Evolutionary conservation across 2,113 vertebrate genomes (phyloP), one percentile per base, ranked within the genome.

Genomic region (Ochotona princeps): DNA sequence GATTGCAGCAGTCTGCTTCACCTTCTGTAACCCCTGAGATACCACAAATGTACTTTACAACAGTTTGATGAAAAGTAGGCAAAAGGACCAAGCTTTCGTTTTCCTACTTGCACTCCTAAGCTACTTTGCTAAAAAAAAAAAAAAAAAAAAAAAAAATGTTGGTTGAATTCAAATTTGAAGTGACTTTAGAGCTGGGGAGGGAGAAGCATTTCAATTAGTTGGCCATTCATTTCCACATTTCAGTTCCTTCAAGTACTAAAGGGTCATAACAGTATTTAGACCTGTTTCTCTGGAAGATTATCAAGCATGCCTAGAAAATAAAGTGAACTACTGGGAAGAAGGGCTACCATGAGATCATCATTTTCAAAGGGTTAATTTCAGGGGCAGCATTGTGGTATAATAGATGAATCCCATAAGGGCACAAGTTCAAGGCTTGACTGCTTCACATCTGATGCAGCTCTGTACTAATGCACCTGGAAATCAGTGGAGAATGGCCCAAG

Each of bases 211-310:
- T 30, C 61, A 8, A 8, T 25, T 35, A 76, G 51, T 54, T 32
- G n/a, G 51, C 70, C 32, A 20, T 84, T 94, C 81, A 67, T 91
- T 86, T 94, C 87, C 61, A 72, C 21, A 35, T 89, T 83, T 89
- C 28, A 57, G 10, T 92, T 90, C 93, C 80, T 84, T 73, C 72
- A 72, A 67, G 51, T n/a, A 14, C 28, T 73, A 28, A 54, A n/a
- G 2, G 44, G 65, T 63, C 25, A 76, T 35, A 54, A n/a, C 44
- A 28, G 28, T 63, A 32, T 21, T 44, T 21, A 57, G 8, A 70
- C 25, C 32, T 12, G 8, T 10, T 66, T 73, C 54, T 28, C 47
- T n/a, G 21, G 26, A 65, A 18, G 44, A 78, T 63, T 28, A 44
- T 10, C 38, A 51, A 26, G 7, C 63, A 10, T 10, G 0, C 4